Percentiles rank a stretch among this genome's conserved stretches.
Conservation (phyloP, 1,140 invertebrate genomes). For the Oedothorax gibbosus region DNA sequence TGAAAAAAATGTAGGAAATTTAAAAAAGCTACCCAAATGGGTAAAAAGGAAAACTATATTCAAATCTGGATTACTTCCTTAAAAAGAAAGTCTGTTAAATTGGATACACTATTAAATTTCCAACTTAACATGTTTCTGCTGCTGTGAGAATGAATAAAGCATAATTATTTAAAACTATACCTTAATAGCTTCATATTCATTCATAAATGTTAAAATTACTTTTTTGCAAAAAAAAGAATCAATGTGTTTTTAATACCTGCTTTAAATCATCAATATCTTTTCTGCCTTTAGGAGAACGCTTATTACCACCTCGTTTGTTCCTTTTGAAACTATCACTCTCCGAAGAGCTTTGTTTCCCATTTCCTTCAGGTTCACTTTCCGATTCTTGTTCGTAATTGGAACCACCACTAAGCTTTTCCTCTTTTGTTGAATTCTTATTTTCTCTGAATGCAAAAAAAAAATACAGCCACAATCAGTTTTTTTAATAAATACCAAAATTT, state of each 20-base stretch:
- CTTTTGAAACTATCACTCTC: conserved; percentile 22
- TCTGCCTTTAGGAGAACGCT: conserved; percentile 37
- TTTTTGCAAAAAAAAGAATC: background rate
- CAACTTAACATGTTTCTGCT: too few species aligned
- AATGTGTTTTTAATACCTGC: conserved; percentile 6
- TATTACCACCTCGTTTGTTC: conserved; percentile 27
- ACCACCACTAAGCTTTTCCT: conserved; percentile 3
- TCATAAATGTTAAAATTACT: background rate
- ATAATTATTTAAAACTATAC: background rate
- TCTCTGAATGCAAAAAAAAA: background rate
- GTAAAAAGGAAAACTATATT: too few species aligned
- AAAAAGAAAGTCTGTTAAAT: too few species aligned
- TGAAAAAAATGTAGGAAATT: too few species aligned
- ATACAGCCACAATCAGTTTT: too few species aligned
- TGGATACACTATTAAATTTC: too few species aligned
- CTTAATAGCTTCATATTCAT: background rate
- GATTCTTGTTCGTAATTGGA: conserved; percentile 41
- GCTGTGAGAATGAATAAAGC: too few species aligned
- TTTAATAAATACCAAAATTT: too few species aligned
- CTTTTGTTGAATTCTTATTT: conserved; percentile 16
- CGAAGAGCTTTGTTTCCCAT: conserved; percentile 19
- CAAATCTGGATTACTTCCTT: too few species aligned
- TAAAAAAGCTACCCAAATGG: too few species aligned
- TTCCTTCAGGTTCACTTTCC: conserved; percentile 24
- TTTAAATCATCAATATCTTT: conserved; percentile 54